Evolutionary conservation across 2,888 invertebrate genomes (phyloP).

Genomic region (Odontomyia ornata): DNA sequence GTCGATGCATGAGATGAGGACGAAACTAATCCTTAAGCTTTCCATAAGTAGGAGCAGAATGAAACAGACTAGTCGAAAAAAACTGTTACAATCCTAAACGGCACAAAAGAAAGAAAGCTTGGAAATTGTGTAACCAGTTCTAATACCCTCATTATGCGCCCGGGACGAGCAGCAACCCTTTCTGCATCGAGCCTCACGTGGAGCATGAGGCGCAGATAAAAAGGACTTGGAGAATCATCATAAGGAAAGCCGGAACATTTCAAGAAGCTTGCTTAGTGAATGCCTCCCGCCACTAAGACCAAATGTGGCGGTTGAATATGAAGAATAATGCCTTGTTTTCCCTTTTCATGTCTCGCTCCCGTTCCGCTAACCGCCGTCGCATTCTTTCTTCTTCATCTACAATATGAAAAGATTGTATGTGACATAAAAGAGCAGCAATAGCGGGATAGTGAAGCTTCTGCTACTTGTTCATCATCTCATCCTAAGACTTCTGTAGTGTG

Average conservation of each 20-base stretch:
- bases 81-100: constrained; percentile 44
- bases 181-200: not conserved
- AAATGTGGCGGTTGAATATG: constrained; percentile 32
- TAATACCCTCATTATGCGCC: constrained; percentile 45
- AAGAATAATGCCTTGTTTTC: constrained; percentile 36
- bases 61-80: constrained; percentile 23
- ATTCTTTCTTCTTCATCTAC: not conserved
- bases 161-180: constrained; percentile 19
- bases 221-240: constrained; percentile 26
- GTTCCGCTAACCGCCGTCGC: not conserved
- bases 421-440: constrained; percentile 33
- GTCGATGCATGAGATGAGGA: constrained; percentile 21
- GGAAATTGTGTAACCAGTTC: constrained; percentile 44
- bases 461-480: not conserved
- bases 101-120: constrained; percentile 41
- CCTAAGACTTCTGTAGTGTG: not conserved
- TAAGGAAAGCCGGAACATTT: constrained; percentile 41
- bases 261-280: constrained; percentile 39
- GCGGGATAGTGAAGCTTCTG: constrained; percentile 11
- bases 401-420: constrained; percentile 17
- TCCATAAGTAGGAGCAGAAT: not conserved
- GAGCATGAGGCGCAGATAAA: constrained; percentile 30
- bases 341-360: constrained; percentile 6
- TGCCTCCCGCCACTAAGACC: not conserved
- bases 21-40: constrained; percentile 41